Evolutionary conservation across 1,140 invertebrate species (phyloP), one percentile per base, ranked within the genome.

Genomic region (Stegodyphus mimosarum): DNA sequence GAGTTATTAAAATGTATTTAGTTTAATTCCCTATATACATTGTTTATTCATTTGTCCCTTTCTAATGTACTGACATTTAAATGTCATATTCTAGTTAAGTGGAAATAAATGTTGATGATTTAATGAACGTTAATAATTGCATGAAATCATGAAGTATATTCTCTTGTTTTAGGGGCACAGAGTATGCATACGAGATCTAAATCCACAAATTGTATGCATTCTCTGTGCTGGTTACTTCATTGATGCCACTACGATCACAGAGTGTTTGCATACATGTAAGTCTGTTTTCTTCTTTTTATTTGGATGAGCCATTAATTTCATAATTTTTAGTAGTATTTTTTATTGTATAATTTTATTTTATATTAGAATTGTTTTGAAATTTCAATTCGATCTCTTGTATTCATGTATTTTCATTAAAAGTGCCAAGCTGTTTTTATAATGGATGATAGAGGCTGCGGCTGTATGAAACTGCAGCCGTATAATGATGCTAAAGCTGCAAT

Each of bases 201-300:
- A 91, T 83, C 88, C 89, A 0, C 89, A 90, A 80, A 87, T 92
- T 17, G 89, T 89, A 75, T 92, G 91, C 89, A 89, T 89, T 17
- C 88, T 92, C 69, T 92, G 91, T 88, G 89, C 90, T 70, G 91
- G 91, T 6, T 92, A 92, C 78, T 89, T 91, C 55, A 90, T 92
- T 51, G 91, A 92, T 87, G 91, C 91, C 0, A 91, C 91, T 5
- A 91, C 91, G 6, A 90, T 92, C 48, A 91, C 90, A 77, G 91
- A 92, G 88, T 92, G 91, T 89, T 88, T 92, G 48, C 91, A 92
- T 88, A 91, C 91, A 51, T 90, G 89, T 89, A 87, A 89, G 86
- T 89, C 18, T 51, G 17, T 60, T 69, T 60, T 60, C 55, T 60
- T 60, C 55, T 60, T 9, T 60, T 60, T 60, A 10, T 60, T 60